Percentiles rank a stretch among this genome's conserved stretches.
Evolutionary conservation across 2,797 vertebrate species (phyloP).

Genomic region (Tachyglossus aculeatus): DNA sequence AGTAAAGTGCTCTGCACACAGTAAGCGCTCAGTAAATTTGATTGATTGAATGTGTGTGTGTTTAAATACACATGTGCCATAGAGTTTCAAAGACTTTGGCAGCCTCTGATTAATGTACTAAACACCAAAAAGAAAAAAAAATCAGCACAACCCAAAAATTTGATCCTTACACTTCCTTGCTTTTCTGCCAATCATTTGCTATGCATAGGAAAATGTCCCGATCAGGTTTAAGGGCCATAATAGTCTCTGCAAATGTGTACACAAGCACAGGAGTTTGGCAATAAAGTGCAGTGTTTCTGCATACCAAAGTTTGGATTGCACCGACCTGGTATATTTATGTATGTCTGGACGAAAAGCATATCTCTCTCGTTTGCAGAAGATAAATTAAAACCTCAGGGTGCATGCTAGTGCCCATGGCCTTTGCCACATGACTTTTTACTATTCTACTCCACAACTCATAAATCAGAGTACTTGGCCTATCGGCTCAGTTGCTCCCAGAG

Average conservation of each 20-base stretch:
- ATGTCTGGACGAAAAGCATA: conserved; percentile 82
- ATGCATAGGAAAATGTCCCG: conserved; percentile 61
- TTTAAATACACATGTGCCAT: not conserved
- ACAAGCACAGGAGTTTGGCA: conserved; percentile 79
- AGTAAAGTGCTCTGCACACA: too few species aligned
- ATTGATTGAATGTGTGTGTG: conserved; percentile 25
- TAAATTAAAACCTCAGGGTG: conserved; percentile 75
- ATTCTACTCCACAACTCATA: conserved; percentile 49
- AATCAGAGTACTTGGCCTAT: conserved; percentile 73
- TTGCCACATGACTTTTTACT: conserved; percentile 62
- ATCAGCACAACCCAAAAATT: conserved; percentile 65
- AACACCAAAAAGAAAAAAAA: conserved; percentile 72
- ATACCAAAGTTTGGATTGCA: conserved; percentile 73
- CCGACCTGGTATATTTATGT: conserved; percentile 80
- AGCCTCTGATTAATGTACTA: conserved; percentile 64
- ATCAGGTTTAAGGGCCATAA: conserved; percentile 72
- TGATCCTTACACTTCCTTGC: conserved; percentile 66
- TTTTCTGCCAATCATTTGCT: conserved; percentile 74
- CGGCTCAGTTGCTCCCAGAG: conserved; percentile 75
- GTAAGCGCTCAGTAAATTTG: too few species aligned
- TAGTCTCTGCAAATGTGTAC: conserved; percentile 79
- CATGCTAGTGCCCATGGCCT: conserved; percentile 58
- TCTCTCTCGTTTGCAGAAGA: conserved; percentile 78
- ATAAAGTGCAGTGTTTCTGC: conserved; percentile 68
- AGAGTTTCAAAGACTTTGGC: conserved; percentile 40